These are phyloP conservation scores for Dorcus hopei DNA, from an alignment of 2,888 invertebrate genomes.

Conservation along the genomic window DNA sequence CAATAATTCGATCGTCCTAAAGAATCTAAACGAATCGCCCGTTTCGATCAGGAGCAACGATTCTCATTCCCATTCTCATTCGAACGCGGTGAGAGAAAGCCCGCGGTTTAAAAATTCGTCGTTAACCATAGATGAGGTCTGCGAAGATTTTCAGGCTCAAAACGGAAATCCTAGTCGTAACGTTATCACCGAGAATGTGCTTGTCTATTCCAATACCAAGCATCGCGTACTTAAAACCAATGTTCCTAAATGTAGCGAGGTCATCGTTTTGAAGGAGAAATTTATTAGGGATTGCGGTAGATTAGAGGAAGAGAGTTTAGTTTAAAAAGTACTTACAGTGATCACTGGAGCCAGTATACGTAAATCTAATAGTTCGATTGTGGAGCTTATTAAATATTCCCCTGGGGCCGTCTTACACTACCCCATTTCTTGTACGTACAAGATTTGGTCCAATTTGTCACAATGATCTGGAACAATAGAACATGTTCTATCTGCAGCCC, in stretches of 20 bases:
- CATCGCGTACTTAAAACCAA: constrained; percentile 1
- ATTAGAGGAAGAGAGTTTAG: constrained; percentile 6
- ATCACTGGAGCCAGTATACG: no score
- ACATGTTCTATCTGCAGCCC: no score
- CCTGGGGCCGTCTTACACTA: no score
- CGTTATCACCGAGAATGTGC: constrained; percentile 12
- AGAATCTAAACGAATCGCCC: constrained; percentile 45
- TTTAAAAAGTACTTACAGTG: background rate
- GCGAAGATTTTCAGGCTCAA: constrained; percentile 10
- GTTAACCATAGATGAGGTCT: background rate
- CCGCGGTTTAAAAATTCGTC: constrained; percentile 6
- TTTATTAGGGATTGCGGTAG: constrained; percentile 19
- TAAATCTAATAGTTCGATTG: no score
- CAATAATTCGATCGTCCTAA: constrained; percentile 40
- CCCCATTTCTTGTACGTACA: no score
- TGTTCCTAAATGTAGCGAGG: constrained; percentile 24
- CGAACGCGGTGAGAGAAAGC: constrained; percentile 23
- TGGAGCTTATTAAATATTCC: no score
- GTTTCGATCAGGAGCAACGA: constrained; percentile 58
- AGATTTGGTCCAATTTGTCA: no score
- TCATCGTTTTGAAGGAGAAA: constrained; percentile 30
- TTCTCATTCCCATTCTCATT: constrained; percentile 25
- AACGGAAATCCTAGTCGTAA: constrained; percentile 17
- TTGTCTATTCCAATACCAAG: constrained; percentile 13
- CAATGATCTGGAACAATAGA: no score